Conservation (phyloP, 1,140 invertebrate species). For the Caerostris extrusa region DNA sequence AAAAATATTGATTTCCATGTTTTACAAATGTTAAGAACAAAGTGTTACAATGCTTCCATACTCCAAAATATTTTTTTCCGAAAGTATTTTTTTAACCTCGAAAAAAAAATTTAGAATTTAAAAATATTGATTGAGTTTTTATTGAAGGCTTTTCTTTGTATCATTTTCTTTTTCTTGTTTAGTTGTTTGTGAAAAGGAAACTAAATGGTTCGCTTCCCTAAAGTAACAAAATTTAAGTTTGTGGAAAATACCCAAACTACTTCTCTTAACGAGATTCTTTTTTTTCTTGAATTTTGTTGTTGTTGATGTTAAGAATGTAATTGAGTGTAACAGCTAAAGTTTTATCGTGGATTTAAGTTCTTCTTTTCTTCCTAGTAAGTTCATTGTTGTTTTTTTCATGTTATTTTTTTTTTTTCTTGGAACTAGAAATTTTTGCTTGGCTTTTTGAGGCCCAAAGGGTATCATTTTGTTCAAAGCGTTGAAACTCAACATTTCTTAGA, state of each 20-base stretch:
- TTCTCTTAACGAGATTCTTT: background rate
- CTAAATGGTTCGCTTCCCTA: background rate
- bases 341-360: slow-evolving; percentile 8
- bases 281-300: background rate
- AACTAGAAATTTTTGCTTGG: background rate
- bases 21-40: no score
- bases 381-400: background rate
- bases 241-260: background rate
- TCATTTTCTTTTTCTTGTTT: no score
- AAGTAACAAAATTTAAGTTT: background rate
- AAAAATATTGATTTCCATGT: no score
- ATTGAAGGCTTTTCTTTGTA: no score
- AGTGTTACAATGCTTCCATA: no score
- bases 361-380: background rate
- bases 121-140: no score
- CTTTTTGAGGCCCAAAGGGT: background rate
- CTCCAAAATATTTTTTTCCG: no score
- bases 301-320: background rate
- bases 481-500: background rate
- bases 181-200: background rate
- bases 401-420: background rate
- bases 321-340: background rate
- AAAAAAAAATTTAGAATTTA: no score
- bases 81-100: no score
- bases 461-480: background rate